Evolutionary conservation across 1,140 invertebrate species (phyloP).

Genomic region (Rhagoletis zephyria): DNA sequence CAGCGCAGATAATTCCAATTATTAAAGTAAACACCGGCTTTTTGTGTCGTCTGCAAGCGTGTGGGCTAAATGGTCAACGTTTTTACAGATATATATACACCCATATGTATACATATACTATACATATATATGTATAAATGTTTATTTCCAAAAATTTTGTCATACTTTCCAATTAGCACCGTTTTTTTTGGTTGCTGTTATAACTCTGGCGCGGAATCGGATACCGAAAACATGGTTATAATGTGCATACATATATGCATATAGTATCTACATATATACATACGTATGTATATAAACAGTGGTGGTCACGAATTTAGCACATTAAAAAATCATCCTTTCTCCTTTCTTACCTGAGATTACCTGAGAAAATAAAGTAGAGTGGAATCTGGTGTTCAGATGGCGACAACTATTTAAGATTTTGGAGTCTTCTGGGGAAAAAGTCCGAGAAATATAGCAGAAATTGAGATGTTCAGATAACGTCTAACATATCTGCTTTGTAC

Average conservation of each 20-base stretch:
- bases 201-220: background rate
- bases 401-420: too few species aligned
- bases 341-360: too few species aligned
- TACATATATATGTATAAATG: too few species aligned
- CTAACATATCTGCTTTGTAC: too few species aligned
- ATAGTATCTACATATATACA: background rate
- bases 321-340: too few species aligned
- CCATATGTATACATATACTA: too few species aligned
- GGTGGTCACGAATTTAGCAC: too few species aligned
- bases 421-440: too few species aligned
- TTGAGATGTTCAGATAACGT: too few species aligned
- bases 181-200: background rate
- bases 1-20: constrained; percentile 41
- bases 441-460: too few species aligned
- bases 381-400: too few species aligned
- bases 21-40: constrained; percentile 24
- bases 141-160: background rate
- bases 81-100: background rate
- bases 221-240: background rate
- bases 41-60: background rate
- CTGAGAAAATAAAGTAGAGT: too few species aligned
- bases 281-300: background rate
- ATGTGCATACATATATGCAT: background rate
- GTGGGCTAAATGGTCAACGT: background rate
- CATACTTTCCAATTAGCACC: constrained; percentile 30